Base-by-base conservation (phyloP, 2,888 invertebrate genomes). In the Barypeithes pellucidus region DNA sequence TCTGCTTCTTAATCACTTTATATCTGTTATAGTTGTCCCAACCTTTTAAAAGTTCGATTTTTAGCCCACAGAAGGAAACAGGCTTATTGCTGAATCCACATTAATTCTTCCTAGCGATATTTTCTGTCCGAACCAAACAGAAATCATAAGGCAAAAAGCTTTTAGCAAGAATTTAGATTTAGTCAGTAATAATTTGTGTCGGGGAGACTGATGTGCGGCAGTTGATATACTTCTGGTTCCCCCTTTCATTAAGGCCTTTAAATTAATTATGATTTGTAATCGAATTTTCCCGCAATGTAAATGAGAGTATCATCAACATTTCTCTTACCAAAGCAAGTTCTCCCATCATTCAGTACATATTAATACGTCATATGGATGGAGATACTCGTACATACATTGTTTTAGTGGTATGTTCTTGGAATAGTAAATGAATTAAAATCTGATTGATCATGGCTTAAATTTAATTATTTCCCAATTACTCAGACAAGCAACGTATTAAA, bases 201-300 rank as follows among this genome's bases (percentile, higher is more conserved):
- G 33, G 60, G 33, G 45, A 61, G 45, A 45, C 45, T 45, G 61
- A 67, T 43, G 43, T 43, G 67, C 60, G 22, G 20, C 24, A 60
- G 29, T 59, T 43, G 41, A 67, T 67, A 67, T 67, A 67, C 60
- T 43, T 67, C 52, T 67, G 43, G 57, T 57, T 60, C 60, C 67
- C 67, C 67, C 67, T 45, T 67, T 67, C 67, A 67, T 67, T 67
- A 59, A 60, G 18, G 43, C 24, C 67, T 41, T 39, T 67, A 67
- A 67, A 67, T 67, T 67, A 67, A 67, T 67, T 67, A 67, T 24
- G 29, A 67, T 60, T 67, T 45, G 67, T 67, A 67, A 67, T 67
- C 59, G 33, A 67, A 59, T 67, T 67, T 60, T 59, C 24, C 65
- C 65, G 65, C 65, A 50, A 65, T 52, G 14, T 36, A 50, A 63